phyloP scores from a whole-genome alignment of 53 echinoderm and acorn worm species.

The Paracentrotus lividus region DNA sequence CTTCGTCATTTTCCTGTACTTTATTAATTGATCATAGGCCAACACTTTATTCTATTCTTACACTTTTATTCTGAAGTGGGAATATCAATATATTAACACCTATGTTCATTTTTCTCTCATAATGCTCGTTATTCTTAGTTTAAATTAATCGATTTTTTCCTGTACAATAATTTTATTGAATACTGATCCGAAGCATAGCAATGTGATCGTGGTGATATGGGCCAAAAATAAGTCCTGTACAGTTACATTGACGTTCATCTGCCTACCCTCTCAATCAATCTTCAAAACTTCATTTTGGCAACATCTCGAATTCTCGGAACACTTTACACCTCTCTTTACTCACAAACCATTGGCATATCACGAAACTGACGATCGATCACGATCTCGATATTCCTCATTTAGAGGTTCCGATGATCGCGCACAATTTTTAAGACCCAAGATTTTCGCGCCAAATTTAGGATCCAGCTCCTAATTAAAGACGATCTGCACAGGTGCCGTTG shows the following conservation, averaged over 20 bases:
- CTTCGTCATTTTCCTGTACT: background rate
- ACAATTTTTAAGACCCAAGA: slow-evolving; percentile 16
- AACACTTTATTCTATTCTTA: too few relatives aligned
- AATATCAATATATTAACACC: too few relatives aligned
- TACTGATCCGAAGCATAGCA: too few relatives aligned
- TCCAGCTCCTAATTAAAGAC: slow-evolving; percentile 15
- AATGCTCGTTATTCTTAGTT: too few relatives aligned
- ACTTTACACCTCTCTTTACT: background rate
- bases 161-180: too few relatives aligned
- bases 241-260: background rate
- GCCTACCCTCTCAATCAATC: background rate
- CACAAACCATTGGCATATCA: background rate
- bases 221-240: background rate
- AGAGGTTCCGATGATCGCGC: slow-evolving; percentile 42
- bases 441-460: slow-evolving; percentile 47
- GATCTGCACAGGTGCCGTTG: background rate
- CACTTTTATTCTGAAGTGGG: too few relatives aligned
- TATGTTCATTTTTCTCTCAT: too few relatives aligned
- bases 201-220: too few relatives aligned
- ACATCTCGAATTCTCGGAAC: background rate
- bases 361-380: background rate
- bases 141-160: too few relatives aligned
- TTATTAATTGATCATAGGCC: too few relatives aligned
- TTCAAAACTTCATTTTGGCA: background rate
- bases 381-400: background rate